Conservation (phyloP, 2,888 invertebrate species). For the Apomyelois bistriatella region DNA sequence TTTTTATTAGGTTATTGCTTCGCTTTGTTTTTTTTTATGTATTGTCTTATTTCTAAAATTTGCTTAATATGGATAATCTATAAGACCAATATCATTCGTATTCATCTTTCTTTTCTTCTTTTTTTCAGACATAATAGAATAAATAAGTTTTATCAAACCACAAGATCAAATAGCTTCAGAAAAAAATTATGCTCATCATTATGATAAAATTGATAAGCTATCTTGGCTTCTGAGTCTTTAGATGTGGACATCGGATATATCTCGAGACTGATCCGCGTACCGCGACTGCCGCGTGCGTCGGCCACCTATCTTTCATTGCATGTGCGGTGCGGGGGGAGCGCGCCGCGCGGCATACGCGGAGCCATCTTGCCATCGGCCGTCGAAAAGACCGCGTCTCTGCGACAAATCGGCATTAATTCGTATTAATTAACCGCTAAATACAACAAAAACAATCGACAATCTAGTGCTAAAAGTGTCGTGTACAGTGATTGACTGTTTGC, state of each 20-base stretch:
- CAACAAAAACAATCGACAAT: constrained; percentile 44
- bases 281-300: constrained; percentile 48
- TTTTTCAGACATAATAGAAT: too few relatives aligned
- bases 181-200: too few relatives aligned
- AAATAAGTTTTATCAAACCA: too few relatives aligned
- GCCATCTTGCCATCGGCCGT: constrained; percentile 77
- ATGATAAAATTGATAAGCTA: not conserved
- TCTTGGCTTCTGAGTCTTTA: not conserved
- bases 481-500: constrained; percentile 39
- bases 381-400: constrained; percentile 73
- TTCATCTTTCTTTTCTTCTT: too few relatives aligned
- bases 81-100: too few relatives aligned
- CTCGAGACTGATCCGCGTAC: constrained; percentile 44
- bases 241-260: constrained; percentile 32
- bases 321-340: constrained; percentile 70
- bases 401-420: constrained; percentile 68
- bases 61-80: too few relatives aligned
- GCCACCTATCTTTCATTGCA: constrained; percentile 80
- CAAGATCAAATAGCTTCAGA: too few relatives aligned
- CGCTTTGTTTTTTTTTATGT: too few relatives aligned
- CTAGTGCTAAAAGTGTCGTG: constrained; percentile 41
- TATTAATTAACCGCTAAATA: constrained; percentile 68
- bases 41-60: too few relatives aligned
- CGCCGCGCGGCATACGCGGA: constrained; percentile 63
- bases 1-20: too few relatives aligned